Evolutionary conservation across 2,888 invertebrate species (phyloP).

Genomic region (Syritta pipiens): DNA sequence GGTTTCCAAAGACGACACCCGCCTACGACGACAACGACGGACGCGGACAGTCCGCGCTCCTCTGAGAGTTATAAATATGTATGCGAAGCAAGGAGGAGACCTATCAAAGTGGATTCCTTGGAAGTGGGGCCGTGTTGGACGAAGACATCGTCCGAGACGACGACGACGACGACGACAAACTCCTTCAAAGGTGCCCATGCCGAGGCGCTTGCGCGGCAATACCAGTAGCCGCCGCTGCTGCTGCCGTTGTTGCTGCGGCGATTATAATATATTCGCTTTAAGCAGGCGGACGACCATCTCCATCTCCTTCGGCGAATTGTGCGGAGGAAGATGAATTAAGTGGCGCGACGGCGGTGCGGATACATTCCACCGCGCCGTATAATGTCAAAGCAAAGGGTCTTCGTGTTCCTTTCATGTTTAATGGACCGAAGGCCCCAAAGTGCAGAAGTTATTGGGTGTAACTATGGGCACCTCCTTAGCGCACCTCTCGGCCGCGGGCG

Average conservation of each 20-base stretch:
- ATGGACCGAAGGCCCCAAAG: conserved; percentile 64
- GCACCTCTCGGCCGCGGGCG: conserved; percentile 50
- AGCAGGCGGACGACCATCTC: conserved; percentile 20
- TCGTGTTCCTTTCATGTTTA: conserved; percentile 67
- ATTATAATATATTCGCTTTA: conserved; percentile 65
- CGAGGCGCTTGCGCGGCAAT: conserved; percentile 65
- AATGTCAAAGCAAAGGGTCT: conserved; percentile 68
- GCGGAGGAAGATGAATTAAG: conserved; percentile 68
- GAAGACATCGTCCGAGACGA: conserved; percentile 40
- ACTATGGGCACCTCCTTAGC: conserved; percentile 67
- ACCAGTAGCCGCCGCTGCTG: conserved; percentile 51
- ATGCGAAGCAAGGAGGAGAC: conserved; percentile 38
- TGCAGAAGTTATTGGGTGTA: conserved; percentile 69
- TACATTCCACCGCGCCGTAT: conserved; percentile 51
- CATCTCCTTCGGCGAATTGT: conserved; percentile 10
- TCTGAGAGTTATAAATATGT: conserved; percentile 20
- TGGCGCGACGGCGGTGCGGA: no score
- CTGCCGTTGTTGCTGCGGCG: conserved; percentile 23
- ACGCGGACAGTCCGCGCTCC: no score
- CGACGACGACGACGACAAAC: conserved; percentile 35
- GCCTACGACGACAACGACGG: conserved; percentile 61
- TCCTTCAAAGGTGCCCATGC: conserved; percentile 28
- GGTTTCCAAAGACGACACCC: conserved; percentile 67
- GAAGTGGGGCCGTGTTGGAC: conserved; percentile 53
- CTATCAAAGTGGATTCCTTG: conserved; percentile 59